Conservation (phyloP, 2,888 invertebrate species). For the Chalcis sispes region DNA sequence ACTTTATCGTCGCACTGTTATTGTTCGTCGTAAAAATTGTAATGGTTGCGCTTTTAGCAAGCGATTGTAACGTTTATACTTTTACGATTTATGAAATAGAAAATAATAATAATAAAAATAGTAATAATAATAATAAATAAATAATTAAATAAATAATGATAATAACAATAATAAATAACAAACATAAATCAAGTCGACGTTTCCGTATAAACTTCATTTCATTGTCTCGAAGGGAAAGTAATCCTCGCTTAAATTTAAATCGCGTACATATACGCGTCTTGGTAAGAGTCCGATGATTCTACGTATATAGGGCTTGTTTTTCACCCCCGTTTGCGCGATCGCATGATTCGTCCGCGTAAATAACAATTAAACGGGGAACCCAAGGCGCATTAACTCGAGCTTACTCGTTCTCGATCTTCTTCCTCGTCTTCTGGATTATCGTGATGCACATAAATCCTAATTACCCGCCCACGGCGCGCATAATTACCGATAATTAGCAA, state of each 20-base stretch:
- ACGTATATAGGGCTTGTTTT: too few species aligned
- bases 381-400: conserved; percentile 60
- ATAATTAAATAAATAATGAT: too few species aligned
- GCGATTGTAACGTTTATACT: too few species aligned
- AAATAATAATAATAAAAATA: too few species aligned
- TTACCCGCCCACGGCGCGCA: conserved; percentile 67
- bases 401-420: not conserved
- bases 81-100: too few species aligned
- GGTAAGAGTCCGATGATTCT: too few species aligned
- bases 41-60: conserved; percentile 31
- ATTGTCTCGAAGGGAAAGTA: conserved; percentile 10
- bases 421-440: conserved; percentile 64
- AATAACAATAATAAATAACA: too few species aligned
- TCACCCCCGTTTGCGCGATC: conserved; percentile 53
- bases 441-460: conserved; percentile 69
- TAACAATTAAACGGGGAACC: conserved; percentile 70
- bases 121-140: too few species aligned
- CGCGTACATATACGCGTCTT: too few species aligned
- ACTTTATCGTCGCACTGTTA: too few species aligned
- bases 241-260: conserved; percentile 35
- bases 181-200: conserved; percentile 49
- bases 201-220: conserved; percentile 59
- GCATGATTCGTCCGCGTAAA: conserved; percentile 70
- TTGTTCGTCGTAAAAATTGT: too few species aligned
- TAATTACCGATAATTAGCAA: conserved; percentile 70